Conservation (phyloP, 2,797 vertebrate species). For the Spinibarbus caldwelli region DNA sequence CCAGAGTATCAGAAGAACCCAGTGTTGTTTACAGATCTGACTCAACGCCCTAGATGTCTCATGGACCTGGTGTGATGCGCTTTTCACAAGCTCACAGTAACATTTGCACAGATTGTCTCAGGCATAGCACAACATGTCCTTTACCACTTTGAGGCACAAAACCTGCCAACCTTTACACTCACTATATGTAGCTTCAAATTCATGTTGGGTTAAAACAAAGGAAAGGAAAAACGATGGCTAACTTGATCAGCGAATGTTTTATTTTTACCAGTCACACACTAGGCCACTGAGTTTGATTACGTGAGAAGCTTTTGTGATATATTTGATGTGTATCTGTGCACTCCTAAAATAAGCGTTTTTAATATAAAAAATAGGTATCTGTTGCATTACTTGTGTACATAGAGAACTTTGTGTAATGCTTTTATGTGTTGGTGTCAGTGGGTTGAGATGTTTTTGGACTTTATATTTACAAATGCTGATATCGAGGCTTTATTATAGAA, state of each 20-base stretch:
- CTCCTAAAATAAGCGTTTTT: constrained; percentile 69
- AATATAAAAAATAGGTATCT: constrained; percentile 58
- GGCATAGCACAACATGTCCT: constrained; percentile 69
- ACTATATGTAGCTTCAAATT: constrained; percentile 68
- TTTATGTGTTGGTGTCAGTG: constrained; percentile 73
- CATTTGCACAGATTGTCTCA: constrained; percentile 78
- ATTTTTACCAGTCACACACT: constrained; percentile 55
- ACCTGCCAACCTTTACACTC: constrained; percentile 53
- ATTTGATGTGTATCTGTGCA: constrained; percentile 73
- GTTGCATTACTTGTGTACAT: constrained; percentile 67
- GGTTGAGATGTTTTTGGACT: constrained; percentile 57
- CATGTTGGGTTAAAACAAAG: constrained; percentile 58
- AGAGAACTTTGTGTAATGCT: constrained; percentile 65
- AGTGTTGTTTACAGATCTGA: constrained; percentile 70
- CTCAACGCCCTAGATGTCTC: constrained; percentile 23
- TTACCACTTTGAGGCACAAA: constrained; percentile 64
- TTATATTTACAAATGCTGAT: constrained; percentile 42
- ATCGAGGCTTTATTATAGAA: constrained; percentile 59
- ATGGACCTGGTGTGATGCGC: constrained; percentile 54
- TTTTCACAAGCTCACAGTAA: constrained; percentile 68
- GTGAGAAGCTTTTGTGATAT: constrained; percentile 77
- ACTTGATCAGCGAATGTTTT: constrained; percentile 53
- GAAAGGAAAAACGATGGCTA: constrained; percentile 26
- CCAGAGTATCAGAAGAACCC: constrained; percentile 49
- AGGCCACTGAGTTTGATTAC: constrained; percentile 59